Conservation (phyloP, 2,113 vertebrate species). For the human region GRCh38 chrX:2379501-2380000, state of each 20-base stretch:
- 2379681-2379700: neutral
- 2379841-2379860: neutral
- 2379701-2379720: neutral
- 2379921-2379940: too few species aligned
- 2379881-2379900: neutral
- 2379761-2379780: rapidly evolving
- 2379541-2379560: neutral
- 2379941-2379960: neutral
- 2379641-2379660: neutral
- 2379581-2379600: rapidly evolving
- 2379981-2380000: neutral
- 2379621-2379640: rapidly evolving
- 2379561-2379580: rapidly evolving
- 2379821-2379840: neutral
- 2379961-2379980: neutral
- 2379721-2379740: rapidly evolving
- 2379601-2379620: rapidly evolving
- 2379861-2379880: neutral
- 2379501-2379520: rapidly evolving
- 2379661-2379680: rapidly evolving
- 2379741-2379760: too few species aligned
- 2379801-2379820: rapidly evolving
- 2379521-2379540: rapidly evolving
- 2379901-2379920: rapidly evolving
- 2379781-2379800: neutral